A percentile compares a stretch with the other conserved stretches of the same genome.
phyloP scores from a whole-genome alignment of 2,888 invertebrate species.

The Amiota minor region DNA sequence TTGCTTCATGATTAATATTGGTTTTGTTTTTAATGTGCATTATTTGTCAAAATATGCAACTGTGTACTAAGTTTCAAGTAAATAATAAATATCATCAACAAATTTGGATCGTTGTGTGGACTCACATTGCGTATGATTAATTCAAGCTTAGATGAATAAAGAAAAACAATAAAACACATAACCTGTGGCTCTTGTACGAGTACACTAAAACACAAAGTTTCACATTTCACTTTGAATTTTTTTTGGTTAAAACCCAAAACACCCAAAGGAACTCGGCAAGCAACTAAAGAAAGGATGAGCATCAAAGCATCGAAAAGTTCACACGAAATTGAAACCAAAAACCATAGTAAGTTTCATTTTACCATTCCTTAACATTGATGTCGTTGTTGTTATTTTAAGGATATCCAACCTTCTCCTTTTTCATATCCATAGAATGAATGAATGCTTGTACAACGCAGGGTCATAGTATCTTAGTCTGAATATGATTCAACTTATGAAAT shows the following conservation, averaged over 20 bases:
- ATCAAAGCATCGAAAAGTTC: constrained; percentile 7
- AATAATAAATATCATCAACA: no score
- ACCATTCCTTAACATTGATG: neutral
- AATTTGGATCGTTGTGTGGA: no score
- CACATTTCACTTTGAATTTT: neutral
- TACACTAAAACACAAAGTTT: neutral
- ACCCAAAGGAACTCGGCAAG: neutral
- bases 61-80: no score
- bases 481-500: constrained; percentile 22
- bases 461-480: neutral
- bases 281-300: neutral
- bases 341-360: neutral
- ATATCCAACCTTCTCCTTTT: neutral
- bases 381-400: neutral
- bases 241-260: no score
- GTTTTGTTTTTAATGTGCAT: no score
- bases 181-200: constrained; percentile 18
- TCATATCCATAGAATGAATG: neutral
- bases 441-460: neutral
- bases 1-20: no score
- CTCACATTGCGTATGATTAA: neutral
- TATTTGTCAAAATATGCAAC: no score
- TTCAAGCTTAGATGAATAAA: neutral
- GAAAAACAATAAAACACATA: constrained; percentile 9
- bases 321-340: constrained; percentile 29